Percentiles rank a stretch among this genome's conserved stretches.
Evolutionary conservation across 2,113 vertebrate genomes (phyloP).

Genomic region (Heptranchias perlo): DNA sequence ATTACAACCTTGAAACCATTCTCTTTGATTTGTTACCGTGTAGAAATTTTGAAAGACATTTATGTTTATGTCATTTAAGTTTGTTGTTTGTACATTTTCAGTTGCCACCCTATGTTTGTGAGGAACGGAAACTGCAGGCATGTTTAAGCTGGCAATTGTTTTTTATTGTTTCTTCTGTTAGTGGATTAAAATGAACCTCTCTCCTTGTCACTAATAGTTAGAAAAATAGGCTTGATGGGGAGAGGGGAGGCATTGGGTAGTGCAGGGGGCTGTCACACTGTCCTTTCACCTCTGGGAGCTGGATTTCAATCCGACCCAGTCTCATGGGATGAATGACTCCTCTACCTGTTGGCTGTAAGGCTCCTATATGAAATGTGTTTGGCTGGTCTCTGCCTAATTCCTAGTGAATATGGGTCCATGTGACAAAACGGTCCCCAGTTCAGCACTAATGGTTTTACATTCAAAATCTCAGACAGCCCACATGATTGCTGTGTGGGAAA

Average conservation of each 20-base stretch:
- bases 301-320: background rate
- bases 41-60: background rate
- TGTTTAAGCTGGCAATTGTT: no score
- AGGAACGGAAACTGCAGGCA: background rate
- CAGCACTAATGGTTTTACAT: background rate
- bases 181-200: background rate
- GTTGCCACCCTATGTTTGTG: background rate
- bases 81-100: background rate
- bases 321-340: background rate
- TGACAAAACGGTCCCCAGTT: no score
- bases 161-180: background rate
- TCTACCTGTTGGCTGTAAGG: background rate
- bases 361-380: background rate
- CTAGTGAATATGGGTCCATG: no score
- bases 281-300: background rate
- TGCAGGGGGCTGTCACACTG: background rate
- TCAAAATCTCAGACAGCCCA: background rate
- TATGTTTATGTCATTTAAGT: background rate
- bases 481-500: no score
- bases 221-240: background rate
- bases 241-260: background rate
- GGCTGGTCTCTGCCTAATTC: no score
- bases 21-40: background rate
- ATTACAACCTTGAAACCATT: background rate
- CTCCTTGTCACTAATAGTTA: background rate